phyloP scores from a whole-genome alignment of 2,888 invertebrate species.

The Listrodromus nycthemerus region DNA sequence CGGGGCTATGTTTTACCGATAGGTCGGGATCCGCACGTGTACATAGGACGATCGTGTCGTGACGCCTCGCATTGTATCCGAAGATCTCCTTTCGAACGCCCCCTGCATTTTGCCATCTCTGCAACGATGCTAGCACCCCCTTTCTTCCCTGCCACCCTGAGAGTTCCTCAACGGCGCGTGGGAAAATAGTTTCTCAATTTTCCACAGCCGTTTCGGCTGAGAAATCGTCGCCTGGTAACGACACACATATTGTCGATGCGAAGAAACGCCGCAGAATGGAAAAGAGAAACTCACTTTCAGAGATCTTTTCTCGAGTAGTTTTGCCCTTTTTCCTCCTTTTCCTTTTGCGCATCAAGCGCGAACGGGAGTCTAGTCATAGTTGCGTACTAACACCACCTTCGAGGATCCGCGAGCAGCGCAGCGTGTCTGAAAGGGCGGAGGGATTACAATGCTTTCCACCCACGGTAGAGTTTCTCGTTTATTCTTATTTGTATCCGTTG shows the following conservation, averaged over 20 bases:
- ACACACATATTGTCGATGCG: conserved; percentile 41
- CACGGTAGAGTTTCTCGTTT: conserved; percentile 13
- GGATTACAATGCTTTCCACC: conserved; percentile 28
- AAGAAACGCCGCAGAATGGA: conserved; percentile 20
- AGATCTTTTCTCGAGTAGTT: conserved; percentile 13
- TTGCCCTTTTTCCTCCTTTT: neutral
- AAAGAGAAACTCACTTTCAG: conserved; percentile 42
- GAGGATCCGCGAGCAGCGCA: neutral
- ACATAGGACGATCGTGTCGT: conserved; percentile 41
- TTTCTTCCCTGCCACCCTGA: conserved; percentile 27
- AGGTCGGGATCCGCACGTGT: conserved; percentile 39
- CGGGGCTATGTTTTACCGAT: conserved; percentile 47
- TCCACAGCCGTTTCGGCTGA: conserved; percentile 46
- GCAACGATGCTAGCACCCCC: neutral
- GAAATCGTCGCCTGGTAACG: conserved; percentile 37
- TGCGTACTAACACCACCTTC: conserved; percentile 4
- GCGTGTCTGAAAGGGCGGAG: neutral
- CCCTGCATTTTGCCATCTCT: neutral
- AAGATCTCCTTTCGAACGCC: conserved; percentile 5
- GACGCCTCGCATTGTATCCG: conserved; percentile 44
- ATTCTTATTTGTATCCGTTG: conserved; percentile 20
- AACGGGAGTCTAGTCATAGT: conserved; percentile 1
- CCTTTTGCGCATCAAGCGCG: conserved; percentile 18
- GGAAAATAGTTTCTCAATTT: conserved; percentile 58
- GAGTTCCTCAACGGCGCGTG: conserved; percentile 56